phyloP scores from a whole-genome alignment of 2,888 invertebrate genomes.

The Schrankia costaestrigalis region DNA sequence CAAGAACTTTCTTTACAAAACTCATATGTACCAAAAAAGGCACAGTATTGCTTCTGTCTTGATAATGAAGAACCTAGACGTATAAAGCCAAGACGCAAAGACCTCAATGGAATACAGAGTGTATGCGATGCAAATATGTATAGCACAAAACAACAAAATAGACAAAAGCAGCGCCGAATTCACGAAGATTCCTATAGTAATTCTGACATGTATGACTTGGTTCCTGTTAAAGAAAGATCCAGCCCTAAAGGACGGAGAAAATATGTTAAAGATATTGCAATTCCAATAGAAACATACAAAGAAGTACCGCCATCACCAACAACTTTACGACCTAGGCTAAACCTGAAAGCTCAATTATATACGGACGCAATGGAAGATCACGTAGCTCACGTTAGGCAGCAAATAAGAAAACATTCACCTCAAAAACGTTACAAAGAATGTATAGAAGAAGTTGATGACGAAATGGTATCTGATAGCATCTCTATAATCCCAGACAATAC shows the following conservation, averaged over 20 bases:
- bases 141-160: conserved; percentile 42
- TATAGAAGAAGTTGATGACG: conserved; percentile 27
- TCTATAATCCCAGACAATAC: conserved; percentile 11
- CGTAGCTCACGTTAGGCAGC: conserved; percentile 18
- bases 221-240: conserved; percentile 69
- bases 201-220: conserved; percentile 58
- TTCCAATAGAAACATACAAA: conserved; percentile 42
- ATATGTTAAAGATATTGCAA: conserved; percentile 45
- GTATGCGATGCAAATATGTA: conserved; percentile 62
- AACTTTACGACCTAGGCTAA: conserved; percentile 59
- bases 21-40: conserved; percentile 41
- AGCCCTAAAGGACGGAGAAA: conserved; percentile 64
- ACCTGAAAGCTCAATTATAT: conserved; percentile 57
- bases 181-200: conserved; percentile 50
- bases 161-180: conserved; percentile 34
- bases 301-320: conserved; percentile 70
- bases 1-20: conserved; percentile 46
- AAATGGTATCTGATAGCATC: conserved; percentile 28
- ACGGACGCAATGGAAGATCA: conserved; percentile 45
- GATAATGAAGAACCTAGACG: conserved; percentile 29
- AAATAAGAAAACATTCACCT: conserved; percentile 20
- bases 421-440: conserved; percentile 20
- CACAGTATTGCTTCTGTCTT: conserved; percentile 57
- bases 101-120: conserved; percentile 52
- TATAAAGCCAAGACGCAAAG: conserved; percentile 21